A percentile compares a stretch with the other conserved stretches of the same genome.
phyloP scores from a whole-genome alignment of 1,140 invertebrate genomes.

The Panonychus citri region DNA sequence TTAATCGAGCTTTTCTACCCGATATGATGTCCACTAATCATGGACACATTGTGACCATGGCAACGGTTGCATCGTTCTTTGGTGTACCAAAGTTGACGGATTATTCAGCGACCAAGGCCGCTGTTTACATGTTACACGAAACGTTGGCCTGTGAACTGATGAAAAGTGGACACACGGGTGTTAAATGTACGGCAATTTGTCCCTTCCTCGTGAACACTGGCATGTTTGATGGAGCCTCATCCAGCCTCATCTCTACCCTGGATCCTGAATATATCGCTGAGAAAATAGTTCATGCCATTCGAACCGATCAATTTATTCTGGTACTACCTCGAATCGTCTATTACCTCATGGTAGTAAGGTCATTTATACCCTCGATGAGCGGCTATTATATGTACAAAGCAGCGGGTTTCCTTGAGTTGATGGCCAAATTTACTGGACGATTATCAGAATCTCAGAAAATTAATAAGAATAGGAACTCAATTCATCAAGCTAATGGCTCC shows the following conservation, averaged over 20 bases:
- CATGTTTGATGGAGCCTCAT: slow-evolving; percentile 40
- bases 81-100: slow-evolving; percentile 65
- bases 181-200: slow-evolving; percentile 68
- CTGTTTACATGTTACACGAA: slow-evolving; percentile 74
- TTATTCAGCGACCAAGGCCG: slow-evolving; percentile 86
- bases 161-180: slow-evolving; percentile 34
- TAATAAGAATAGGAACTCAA: background rate
- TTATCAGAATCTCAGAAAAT: background rate
- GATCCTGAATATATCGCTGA: background rate
- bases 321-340: background rate
- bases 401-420: background rate
- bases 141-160: slow-evolving; percentile 45
- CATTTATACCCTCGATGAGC: background rate
- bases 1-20: slow-evolving; percentile 37
- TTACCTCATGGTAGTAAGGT: background rate
- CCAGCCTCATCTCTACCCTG: background rate
- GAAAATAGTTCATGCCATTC: background rate
- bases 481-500: too few relatives aligned
- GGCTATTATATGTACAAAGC: background rate
- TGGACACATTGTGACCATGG: slow-evolving; percentile 85
- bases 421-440: background rate
- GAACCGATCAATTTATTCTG: background rate
- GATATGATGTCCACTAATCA: slow-evolving; percentile 43
- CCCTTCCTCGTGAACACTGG: slow-evolving; percentile 60
- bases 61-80: slow-evolving; percentile 66